Conservation (phyloP, 1,140 invertebrate species). For the Harlomillsia oculata region DNA sequence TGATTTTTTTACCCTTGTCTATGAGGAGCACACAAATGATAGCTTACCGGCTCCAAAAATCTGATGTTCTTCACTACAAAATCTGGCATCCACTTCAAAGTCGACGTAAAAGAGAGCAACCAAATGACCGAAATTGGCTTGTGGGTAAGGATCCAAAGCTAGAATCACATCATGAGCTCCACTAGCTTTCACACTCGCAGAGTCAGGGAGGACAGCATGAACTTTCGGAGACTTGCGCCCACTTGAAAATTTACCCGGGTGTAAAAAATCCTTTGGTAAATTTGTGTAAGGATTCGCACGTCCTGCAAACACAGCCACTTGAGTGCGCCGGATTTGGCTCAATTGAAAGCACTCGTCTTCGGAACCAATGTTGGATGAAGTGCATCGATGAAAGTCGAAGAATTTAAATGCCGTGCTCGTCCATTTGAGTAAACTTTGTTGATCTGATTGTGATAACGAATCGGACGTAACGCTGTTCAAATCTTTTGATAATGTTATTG, state of each 20-base stretch:
- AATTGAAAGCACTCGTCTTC: constrained; percentile 31
- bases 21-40: too few relatives aligned
- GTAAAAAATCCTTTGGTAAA: background rate
- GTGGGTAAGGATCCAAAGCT: constrained; percentile 46
- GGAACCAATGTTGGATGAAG: constrained; percentile 17
- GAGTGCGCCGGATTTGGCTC: background rate
- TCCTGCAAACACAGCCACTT: constrained; percentile 29
- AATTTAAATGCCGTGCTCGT: constrained; percentile 21
- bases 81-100: constrained; percentile 24
- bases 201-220: constrained; percentile 42
- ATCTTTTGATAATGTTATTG: background rate
- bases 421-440: constrained; percentile 22
- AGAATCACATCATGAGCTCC: constrained; percentile 43
- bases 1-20: too few relatives aligned
- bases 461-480: background rate
- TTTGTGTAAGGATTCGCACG: background rate
- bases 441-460: constrained; percentile 4
- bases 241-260: background rate
- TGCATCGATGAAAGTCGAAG: constrained; percentile 31
- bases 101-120: constrained; percentile 46
- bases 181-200: constrained; percentile 36
- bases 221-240: constrained; percentile 19
- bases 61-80: constrained; percentile 29
- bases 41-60: constrained; percentile 22
- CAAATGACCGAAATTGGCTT: constrained; percentile 46